Conservation (phyloP, 2,888 invertebrate species). For the Podabrus alpinus region DNA sequence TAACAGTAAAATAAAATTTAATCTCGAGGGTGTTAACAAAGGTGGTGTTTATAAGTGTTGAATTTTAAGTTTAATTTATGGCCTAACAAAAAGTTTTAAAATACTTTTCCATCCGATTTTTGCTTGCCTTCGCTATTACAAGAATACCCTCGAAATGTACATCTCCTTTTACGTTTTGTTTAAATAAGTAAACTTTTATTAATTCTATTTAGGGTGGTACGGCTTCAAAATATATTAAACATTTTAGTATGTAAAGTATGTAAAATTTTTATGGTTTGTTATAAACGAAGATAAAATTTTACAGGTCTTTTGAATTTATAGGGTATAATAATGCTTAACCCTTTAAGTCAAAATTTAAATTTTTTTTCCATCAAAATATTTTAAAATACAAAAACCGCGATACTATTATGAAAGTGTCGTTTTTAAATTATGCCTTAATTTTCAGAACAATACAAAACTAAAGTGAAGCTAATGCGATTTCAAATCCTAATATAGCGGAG, state of each 20-base stretch:
- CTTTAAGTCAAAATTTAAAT: neutral
- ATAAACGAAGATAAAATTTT: neutral
- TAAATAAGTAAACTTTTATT: neutral
- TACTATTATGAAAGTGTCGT: neutral
- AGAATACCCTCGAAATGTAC: neutral
- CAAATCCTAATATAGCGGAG: neutral
- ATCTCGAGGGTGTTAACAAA: conserved; percentile 31
- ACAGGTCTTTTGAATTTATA: neutral
- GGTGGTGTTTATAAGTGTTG: conserved; percentile 27
- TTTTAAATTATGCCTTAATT: neutral
- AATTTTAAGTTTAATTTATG: conserved; percentile 31
- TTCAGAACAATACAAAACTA: neutral
- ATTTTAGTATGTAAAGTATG: neutral
- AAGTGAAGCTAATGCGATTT: neutral
- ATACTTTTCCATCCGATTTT: neutral
- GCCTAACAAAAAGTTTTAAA: conserved; percentile 20
- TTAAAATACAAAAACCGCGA: neutral
- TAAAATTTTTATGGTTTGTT: neutral
- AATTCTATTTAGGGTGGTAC: neutral
- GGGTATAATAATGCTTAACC: neutral
- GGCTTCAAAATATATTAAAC: neutral
- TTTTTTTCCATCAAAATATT: neutral
- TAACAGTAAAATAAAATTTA: conserved; percentile 31
- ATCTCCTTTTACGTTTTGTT: neutral
- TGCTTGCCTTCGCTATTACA: neutral